These are phyloP conservation scores for Tupaia tana DNA, from an alignment of 2,113 vertebrate species.

Conservation along the genomic window DNA sequence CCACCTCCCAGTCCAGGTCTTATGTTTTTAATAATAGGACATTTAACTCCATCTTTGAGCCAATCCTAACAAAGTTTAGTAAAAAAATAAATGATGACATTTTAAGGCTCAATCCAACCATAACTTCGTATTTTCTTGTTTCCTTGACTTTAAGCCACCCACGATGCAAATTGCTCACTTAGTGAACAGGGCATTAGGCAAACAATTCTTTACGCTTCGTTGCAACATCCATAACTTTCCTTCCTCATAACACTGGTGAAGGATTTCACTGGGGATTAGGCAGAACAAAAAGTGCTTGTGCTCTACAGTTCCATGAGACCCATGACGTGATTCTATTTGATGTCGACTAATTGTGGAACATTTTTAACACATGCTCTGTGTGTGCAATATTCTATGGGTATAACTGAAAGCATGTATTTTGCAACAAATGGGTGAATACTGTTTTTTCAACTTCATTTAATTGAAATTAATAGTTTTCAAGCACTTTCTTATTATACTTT, in stretches of 20 bases:
- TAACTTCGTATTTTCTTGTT: not conserved
- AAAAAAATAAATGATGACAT: constrained; percentile 15
- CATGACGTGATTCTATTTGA: not conserved
- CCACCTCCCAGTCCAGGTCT: not conserved
- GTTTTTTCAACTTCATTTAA: constrained; percentile 15
- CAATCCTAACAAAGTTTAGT: not conserved
- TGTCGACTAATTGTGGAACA: not conserved
- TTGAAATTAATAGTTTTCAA: constrained; percentile 37
- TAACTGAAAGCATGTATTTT: not conserved
- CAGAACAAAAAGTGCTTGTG: not conserved
- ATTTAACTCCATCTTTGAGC: not conserved
- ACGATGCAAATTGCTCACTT: not conserved
- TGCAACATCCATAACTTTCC: not conserved
- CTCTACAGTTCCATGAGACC: not conserved
- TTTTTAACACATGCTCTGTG: not conserved
- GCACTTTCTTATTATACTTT: not conserved
- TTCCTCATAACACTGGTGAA: not conserved
- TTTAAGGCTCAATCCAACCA: not conserved
- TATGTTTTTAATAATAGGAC: not conserved
- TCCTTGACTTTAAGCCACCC: not conserved
- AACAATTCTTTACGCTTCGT: not conserved
- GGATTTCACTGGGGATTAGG: not conserved
- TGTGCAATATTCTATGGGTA: not conserved
- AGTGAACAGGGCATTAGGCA: not conserved
- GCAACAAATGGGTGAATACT: not conserved